Conservation (phyloP, 1,140 invertebrate species). For the Zaprionus capensis region DNA sequence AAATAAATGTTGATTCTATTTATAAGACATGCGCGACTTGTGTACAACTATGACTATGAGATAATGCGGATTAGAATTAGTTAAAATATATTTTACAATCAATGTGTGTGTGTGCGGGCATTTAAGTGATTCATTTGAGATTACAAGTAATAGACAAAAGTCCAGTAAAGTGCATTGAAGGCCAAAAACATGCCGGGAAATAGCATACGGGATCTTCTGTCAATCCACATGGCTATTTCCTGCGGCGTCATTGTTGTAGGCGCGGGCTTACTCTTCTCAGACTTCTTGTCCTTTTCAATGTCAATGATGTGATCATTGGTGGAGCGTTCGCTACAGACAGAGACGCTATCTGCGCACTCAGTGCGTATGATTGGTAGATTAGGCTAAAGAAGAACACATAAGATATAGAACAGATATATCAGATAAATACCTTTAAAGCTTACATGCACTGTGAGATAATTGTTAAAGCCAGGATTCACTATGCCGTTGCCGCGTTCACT, state of each 20-base stretch:
- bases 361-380: slow-evolving; percentile 80
- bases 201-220: slow-evolving; percentile 89
- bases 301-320: slow-evolving; percentile 73
- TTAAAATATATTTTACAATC: slow-evolving; percentile 45
- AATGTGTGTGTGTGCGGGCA: slow-evolving; percentile 6
- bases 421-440: slow-evolving; percentile 26
- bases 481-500: slow-evolving; percentile 75
- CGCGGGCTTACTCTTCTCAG: slow-evolving; percentile 84
- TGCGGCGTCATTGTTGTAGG: slow-evolving; percentile 93
- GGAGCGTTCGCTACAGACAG: slow-evolving; percentile 64
- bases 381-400: slow-evolving; percentile 24
- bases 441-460: slow-evolving; percentile 88
- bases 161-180: slow-evolving; percentile 94
- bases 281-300: slow-evolving; percentile 68
- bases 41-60: slow-evolving; percentile 59
- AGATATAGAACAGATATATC: background rate
- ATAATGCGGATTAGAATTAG: slow-evolving; percentile 45
- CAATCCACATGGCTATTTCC: slow-evolving; percentile 94
- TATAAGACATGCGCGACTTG: slow-evolving; percentile 38
- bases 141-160: slow-evolving; percentile 87
- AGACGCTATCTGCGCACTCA: slow-evolving; percentile 71
- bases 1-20: slow-evolving; percentile 33
- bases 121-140: background rate
- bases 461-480: slow-evolving; percentile 84
- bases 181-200: slow-evolving; percentile 92